These are phyloP conservation scores for Drosophila borealis DNA, from an alignment of 2,888 invertebrate species.

Conservation along the genomic window DNA sequence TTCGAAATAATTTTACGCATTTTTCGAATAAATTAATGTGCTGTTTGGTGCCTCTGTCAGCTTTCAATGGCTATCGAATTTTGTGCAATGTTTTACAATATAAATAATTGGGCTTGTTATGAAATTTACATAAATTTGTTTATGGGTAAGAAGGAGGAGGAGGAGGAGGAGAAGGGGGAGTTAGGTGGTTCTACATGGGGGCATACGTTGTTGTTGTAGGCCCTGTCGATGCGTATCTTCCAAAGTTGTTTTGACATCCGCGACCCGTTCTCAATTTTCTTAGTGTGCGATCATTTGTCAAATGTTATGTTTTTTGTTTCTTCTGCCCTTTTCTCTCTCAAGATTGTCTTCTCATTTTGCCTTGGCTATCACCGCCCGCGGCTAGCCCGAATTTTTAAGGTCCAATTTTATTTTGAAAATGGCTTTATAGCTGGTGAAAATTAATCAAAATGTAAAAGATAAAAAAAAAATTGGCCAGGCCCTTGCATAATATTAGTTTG, in stretches of 20 bases:
- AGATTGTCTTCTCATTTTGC: slow-evolving; percentile 20
- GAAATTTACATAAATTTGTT: slow-evolving; percentile 62
- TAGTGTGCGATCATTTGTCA: slow-evolving; percentile 54
- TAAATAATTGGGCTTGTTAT: slow-evolving; percentile 64
- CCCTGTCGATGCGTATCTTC: slow-evolving; percentile 28
- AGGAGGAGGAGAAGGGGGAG: not conserved
- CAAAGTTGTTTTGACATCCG: slow-evolving; percentile 43
- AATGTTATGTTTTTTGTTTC: slow-evolving; percentile 25
- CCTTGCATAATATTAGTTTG: slow-evolving; percentile 47
- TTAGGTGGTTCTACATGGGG: slow-evolving; percentile 33
- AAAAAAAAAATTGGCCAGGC: slow-evolving; percentile 8
- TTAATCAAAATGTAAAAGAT: slow-evolving; percentile 38
- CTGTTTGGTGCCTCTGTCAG: not conserved
- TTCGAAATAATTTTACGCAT: slow-evolving; percentile 49
- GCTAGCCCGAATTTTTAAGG: slow-evolving; percentile 23
- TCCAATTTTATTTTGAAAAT: slow-evolving; percentile 22
- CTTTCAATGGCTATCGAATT: slow-evolving; percentile 38
- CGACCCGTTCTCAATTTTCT: slow-evolving; percentile 43
- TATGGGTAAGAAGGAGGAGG: not conserved
- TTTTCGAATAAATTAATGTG: slow-evolving; percentile 46
- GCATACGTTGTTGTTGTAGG: slow-evolving; percentile 1
- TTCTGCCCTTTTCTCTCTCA: slow-evolving; percentile 1
- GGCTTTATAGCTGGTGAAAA: slow-evolving; percentile 33
- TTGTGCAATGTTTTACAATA: slow-evolving; percentile 55
- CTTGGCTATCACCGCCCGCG: slow-evolving; percentile 52